Base-by-base conservation (phyloP, 2,797 vertebrate species). In the Lagodon rhomboides region DNA sequence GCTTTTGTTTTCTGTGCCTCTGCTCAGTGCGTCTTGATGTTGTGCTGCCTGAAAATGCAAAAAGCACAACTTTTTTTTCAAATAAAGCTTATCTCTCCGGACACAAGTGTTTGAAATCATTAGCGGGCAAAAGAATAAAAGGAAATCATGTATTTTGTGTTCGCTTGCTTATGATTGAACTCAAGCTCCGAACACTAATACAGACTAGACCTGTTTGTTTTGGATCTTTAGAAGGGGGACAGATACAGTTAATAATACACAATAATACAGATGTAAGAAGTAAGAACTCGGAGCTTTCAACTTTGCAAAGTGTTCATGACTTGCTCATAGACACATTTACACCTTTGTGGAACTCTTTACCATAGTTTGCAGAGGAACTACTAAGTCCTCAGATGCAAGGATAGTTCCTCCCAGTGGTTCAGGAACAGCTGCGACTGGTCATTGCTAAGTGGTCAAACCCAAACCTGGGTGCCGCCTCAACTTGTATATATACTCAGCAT, bases 91-190 rank as follows among this genome's bases (percentile, higher is more conserved):
- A 80, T 83, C 69, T 68, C 16, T 74, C 13, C 30, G 34, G 54
- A 79, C 68, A 51, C 17, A n/a, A 60, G 18, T 0, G n/a, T 10
- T 20, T 49, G 23, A 23, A 61, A 58, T 53, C 9, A 9, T 61
- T 47, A 63, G 49, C 3, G 2, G 30, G 49, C 30, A 50, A 53
- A 51, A 30, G 15, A 68, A 73, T 41, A 74, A 82, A 76, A 13
- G 22, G 30, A 64, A 54, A 56, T 38, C 0, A 3, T 54, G 12
- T 23, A 11, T 66, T 71, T 79, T 44, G 63, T 75, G 75, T 70
- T 85, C 58, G 22, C n/a, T 51, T 38, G 66, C 59, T 72, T 77
- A 72, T 80, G 74, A 75, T 25, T 55, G 18, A 69, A 12, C 53
- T 73, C 4, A 65, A 60, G 75, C 13, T 68, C 12, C 16, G 43